Evolutionary conservation across 2,113 vertebrate species (phyloP).

Genomic region (Cryptotis parvus): DNA sequence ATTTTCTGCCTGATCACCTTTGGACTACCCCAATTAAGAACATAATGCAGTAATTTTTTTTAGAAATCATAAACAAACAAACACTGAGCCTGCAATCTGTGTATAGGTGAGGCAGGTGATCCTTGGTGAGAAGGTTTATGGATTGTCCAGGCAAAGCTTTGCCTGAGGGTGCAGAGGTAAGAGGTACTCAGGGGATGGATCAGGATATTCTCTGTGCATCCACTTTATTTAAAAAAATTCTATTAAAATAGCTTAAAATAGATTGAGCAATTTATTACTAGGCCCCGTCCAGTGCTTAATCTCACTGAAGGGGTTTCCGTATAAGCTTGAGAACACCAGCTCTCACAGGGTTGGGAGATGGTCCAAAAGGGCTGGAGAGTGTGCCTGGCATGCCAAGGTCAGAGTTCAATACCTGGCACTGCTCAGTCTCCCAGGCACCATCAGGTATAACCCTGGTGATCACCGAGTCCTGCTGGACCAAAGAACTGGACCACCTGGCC

Average conservation of each 20-base stretch:
- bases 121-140: not conserved
- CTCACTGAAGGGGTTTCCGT: not conserved
- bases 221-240: not conserved
- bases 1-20: conserved; percentile 32
- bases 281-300: not conserved
- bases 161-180: not conserved
- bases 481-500: too few species aligned
- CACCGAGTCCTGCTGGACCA: too few species aligned
- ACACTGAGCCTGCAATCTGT: conserved; percentile 52
- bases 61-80: not conserved
- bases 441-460: too few species aligned
- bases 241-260: conserved; percentile 21
- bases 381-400: too few species aligned
- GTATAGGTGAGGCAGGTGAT: not conserved
- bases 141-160: not conserved
- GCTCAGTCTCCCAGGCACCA: too few species aligned
- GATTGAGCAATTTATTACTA: conserved; percentile 4
- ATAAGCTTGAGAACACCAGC: not conserved
- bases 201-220: not conserved
- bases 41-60: not conserved
- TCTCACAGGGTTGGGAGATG: too few species aligned
- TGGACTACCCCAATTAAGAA: not conserved
- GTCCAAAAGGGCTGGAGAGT: too few species aligned
- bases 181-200: not conserved
- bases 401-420: too few species aligned